Percentiles rank a stretch among this genome's conserved stretches.
Evolutionary conservation across 2,888 invertebrate species (phyloP).

Genomic region (Adelognathus sp.): DNA sequence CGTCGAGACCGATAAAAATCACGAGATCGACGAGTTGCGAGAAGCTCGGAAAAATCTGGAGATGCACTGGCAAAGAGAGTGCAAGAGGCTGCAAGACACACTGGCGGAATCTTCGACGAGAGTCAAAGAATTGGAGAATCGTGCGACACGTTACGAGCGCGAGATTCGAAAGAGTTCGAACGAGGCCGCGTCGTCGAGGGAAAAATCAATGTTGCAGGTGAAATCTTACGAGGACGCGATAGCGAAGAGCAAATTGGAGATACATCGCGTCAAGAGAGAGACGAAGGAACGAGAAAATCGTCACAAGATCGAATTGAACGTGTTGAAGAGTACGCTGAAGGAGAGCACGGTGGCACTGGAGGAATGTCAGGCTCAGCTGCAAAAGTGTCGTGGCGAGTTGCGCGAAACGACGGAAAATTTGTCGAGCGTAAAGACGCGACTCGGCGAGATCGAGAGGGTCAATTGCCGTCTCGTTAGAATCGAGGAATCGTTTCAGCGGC

Average conservation of each 20-base stretch:
- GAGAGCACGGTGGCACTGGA: constrained; percentile 73
- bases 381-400: constrained; percentile 68
- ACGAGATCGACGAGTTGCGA: constrained; percentile 64
- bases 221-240: constrained; percentile 71
- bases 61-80: constrained; percentile 63
- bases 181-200: constrained; percentile 66
- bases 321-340: constrained; percentile 70
- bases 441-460: constrained; percentile 67
- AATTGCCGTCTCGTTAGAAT: constrained; percentile 60
- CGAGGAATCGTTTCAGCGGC: constrained; percentile 69
- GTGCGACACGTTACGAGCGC: constrained; percentile 66
- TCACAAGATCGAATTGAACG: constrained; percentile 68
- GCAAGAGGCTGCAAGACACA: constrained; percentile 65
- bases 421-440: constrained; percentile 62
- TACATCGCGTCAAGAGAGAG: constrained; percentile 68
- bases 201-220: constrained; percentile 66
- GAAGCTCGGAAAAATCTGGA: constrained; percentile 61
- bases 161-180: constrained; percentile 67
- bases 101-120: constrained; percentile 58
- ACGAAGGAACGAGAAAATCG: constrained; percentile 71
- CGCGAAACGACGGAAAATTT: constrained; percentile 67
- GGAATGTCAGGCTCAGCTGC: constrained; percentile 72
- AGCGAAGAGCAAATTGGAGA: constrained; percentile 68
- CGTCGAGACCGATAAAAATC: constrained; percentile 61
- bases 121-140: constrained; percentile 66